A percentile compares a stretch with the other conserved stretches of the same genome.
Conservation (phyloP, 2,113 vertebrate genomes). For the Xenopus laevis region DNA sequence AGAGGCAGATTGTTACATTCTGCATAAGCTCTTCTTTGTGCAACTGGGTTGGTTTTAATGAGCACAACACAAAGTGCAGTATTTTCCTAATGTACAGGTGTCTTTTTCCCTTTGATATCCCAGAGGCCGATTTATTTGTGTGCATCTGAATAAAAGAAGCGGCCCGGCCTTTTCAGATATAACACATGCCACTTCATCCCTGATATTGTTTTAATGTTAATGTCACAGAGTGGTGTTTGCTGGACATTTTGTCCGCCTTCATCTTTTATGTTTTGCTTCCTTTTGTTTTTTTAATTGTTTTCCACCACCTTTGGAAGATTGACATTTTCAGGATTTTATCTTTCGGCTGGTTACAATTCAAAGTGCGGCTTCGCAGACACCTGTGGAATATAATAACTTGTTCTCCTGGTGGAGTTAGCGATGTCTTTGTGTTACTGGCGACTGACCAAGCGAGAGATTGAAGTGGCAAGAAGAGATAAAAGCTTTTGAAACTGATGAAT, state of each 20-base stretch:
- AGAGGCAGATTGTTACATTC: too few relatives aligned
- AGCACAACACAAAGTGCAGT: not conserved
- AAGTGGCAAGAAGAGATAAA: slow-evolving; percentile 43
- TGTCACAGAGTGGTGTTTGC: not conserved
- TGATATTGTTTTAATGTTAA: slow-evolving; percentile 18
- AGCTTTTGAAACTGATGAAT: slow-evolving; percentile 41
- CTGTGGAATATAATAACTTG: slow-evolving; percentile 44
- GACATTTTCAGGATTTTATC: slow-evolving; percentile 44
- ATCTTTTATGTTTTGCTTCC: slow-evolving; percentile 21
- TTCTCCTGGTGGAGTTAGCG: slow-evolving; percentile 35
- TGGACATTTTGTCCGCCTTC: slow-evolving; percentile 18
- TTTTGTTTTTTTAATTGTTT: slow-evolving; percentile 29
- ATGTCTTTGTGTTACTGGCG: slow-evolving; percentile 42
- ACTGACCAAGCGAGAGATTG: slow-evolving; percentile 44
- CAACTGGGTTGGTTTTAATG: not conserved
- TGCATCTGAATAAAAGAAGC: not conserved
- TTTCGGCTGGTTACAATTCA: slow-evolving; percentile 43
- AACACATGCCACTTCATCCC: not conserved
- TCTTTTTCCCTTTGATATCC: too few relatives aligned
- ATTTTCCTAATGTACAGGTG: not conserved
- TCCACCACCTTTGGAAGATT: not conserved
- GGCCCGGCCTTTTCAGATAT: not conserved
- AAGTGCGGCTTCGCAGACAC: slow-evolving; percentile 34
- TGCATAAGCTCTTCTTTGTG: too few relatives aligned
- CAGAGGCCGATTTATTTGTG: not conserved